These are phyloP conservation scores for Thera britannica DNA, from an alignment of 2,888 invertebrate genomes.

Conservation along the genomic window DNA sequence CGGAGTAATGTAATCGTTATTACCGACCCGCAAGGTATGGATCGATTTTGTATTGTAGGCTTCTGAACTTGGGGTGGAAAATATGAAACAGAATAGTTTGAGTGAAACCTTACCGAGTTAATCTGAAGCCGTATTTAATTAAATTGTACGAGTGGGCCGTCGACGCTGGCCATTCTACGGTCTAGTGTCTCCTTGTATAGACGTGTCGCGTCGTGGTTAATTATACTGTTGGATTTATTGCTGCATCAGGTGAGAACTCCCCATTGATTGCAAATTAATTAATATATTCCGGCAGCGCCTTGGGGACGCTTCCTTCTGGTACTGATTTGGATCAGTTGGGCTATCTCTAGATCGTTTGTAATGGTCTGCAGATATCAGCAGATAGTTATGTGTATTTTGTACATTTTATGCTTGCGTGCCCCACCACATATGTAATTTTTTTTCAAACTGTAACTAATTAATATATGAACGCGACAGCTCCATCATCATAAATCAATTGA, in stretches of 20 bases:
- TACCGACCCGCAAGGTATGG: slow-evolving; percentile 42
- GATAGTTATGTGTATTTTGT: no score
- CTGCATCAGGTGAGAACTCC: slow-evolving; percentile 49
- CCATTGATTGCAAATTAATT: slow-evolving; percentile 15
- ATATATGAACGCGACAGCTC: not conserved
- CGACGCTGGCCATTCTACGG: slow-evolving; percentile 67
- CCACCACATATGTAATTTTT: no score
- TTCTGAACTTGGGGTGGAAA: slow-evolving; percentile 55
- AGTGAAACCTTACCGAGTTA: slow-evolving; percentile 78
- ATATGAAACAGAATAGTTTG: slow-evolving; percentile 79
- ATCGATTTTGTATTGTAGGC: slow-evolving; percentile 40
- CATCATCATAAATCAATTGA: slow-evolving; percentile 12
- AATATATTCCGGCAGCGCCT: not conserved
- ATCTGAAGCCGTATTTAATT: slow-evolving; percentile 85
- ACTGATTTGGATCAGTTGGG: no score
- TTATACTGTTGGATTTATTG: slow-evolving; percentile 40
- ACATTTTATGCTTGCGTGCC: no score
- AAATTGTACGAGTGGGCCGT: slow-evolving; percentile 74
- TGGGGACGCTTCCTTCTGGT: no score
- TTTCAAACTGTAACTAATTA: not conserved
- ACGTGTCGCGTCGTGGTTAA: slow-evolving; percentile 51
- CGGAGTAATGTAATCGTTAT: slow-evolving; percentile 42
- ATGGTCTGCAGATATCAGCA: no score
- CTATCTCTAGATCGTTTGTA: no score
- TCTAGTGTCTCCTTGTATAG: slow-evolving; percentile 59